Evolutionary conservation across 2,888 invertebrate species (phyloP).

Genomic region (Andrena camellia): DNA sequence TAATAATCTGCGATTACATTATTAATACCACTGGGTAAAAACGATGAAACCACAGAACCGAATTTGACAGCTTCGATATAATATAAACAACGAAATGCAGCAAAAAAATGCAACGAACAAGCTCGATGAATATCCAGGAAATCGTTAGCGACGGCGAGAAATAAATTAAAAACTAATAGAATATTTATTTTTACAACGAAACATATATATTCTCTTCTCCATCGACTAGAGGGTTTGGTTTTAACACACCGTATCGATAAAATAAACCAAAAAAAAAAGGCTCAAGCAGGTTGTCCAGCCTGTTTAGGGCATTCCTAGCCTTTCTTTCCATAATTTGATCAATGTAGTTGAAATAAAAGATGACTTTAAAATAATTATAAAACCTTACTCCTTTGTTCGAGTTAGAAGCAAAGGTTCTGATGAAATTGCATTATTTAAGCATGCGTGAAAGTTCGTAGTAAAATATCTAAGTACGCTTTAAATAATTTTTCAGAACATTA

Average conservation of each 20-base stretch:
- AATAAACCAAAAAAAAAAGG: conserved; percentile 13
- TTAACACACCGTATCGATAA: conserved; percentile 27
- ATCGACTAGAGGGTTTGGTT: conserved; percentile 58
- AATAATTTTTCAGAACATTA: conserved; percentile 22
- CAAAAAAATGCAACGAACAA: conserved; percentile 62
- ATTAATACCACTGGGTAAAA: conserved; percentile 35
- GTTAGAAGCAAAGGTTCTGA: neutral
- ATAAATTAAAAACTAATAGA: conserved; percentile 47
- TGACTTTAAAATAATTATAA: conserved; percentile 9
- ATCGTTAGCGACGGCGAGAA: conserved; percentile 27
- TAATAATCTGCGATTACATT: conserved; percentile 10
- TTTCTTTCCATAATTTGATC: conserved; percentile 21
- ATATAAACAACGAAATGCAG: conserved; percentile 51
- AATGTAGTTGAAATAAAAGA: neutral
- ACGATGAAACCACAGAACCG: conserved; percentile 5
- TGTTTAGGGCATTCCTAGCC: neutral
- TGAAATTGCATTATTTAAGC: neutral
- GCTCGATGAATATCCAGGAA: conserved; percentile 24
- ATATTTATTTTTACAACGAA: conserved; percentile 37
- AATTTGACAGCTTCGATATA: conserved; percentile 29
- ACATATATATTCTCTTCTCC: conserved; percentile 54
- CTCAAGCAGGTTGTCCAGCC: conserved; percentile 5
- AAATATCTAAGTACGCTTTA: conserved; percentile 33
- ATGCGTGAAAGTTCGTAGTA: conserved; percentile 2
- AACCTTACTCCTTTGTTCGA: neutral